These are phyloP conservation scores for Epinotia brunnichana DNA, from an alignment of 2,888 invertebrate species.

Conservation along the genomic window DNA sequence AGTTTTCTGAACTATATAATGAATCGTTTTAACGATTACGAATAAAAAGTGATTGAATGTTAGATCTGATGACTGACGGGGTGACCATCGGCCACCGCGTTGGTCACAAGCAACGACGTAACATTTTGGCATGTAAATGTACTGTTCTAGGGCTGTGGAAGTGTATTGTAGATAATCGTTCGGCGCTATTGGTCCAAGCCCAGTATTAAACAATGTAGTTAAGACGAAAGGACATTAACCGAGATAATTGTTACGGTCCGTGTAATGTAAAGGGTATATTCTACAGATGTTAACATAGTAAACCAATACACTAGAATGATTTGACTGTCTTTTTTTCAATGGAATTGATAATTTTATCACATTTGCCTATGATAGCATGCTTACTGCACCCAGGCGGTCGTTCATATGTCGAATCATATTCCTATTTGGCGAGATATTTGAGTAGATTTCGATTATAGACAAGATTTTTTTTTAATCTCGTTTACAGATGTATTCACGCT, in stretches of 20 bases:
- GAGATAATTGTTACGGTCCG: slow-evolving; percentile 11
- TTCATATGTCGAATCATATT: slow-evolving; percentile 20
- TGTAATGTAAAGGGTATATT: slow-evolving; percentile 27
- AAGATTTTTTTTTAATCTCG: slow-evolving; percentile 15
- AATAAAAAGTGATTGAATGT: slow-evolving; percentile 40
- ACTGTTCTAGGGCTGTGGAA: slow-evolving; percentile 42
- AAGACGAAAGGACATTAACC: slow-evolving; percentile 32
- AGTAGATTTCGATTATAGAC: slow-evolving; percentile 27
- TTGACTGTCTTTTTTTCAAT: slow-evolving; percentile 15
- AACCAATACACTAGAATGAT: slow-evolving; percentile 31
- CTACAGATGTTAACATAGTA: slow-evolving; percentile 19
- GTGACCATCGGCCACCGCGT: neutral
- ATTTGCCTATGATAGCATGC: slow-evolving; percentile 28
- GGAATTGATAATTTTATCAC: slow-evolving; percentile 7
- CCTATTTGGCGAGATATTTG: slow-evolving; percentile 33
- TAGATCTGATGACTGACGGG: slow-evolving; percentile 42
- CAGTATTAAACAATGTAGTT: slow-evolving; percentile 36
- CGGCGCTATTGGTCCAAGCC: slow-evolving; percentile 24
- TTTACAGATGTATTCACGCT: slow-evolving; percentile 4
- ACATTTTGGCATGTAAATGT: slow-evolving; percentile 41
- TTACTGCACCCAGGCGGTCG: slow-evolving; percentile 24
- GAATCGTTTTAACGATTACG: slow-evolving; percentile 13
- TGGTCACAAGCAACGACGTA: slow-evolving; percentile 27
- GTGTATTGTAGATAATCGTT: slow-evolving; percentile 26
- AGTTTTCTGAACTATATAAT: slow-evolving; percentile 57